Base-by-base conservation (phyloP, 2,113 vertebrate species). In the Brachypteracias leptosomus region DNA sequence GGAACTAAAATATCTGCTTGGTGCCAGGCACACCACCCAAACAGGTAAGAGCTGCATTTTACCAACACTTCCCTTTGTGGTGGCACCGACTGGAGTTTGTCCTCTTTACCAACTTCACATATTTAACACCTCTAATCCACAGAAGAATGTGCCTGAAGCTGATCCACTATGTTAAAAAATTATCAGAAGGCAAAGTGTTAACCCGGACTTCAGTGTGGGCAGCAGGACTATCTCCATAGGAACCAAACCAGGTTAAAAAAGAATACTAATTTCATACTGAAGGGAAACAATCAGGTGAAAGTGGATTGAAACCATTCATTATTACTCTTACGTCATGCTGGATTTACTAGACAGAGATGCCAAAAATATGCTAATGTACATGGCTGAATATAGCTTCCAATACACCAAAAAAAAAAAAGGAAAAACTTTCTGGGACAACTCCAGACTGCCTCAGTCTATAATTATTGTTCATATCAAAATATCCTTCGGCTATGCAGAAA, bases 401-500 rank as follows among this genome's bases (percentile, higher is more conserved):
- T n/a, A 31, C 21, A 63, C 11, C 20, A 62, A 10, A 46, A 24
- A 36, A 46, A 24, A 36, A 85, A 58, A 83, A 31, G 1, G 2
- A 36, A 63, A 82, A 84, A 49, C 5, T 47, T 67, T 73, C 49
- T 93, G 79, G n/a, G 83, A 73, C 19, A 59, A 71, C 33, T 94
- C 52, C 71, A 93, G 62, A 82, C n/a, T 76, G 47, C 70, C 36
- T 91, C 66, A 73, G 35, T 73, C 85, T 90, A 20, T 89, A 95
- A 85, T 94, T 78, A 87, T 72, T 80, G 79, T 25, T 94, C 59
- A 4, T 75, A 92, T 61, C 61, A 90, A 91, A 81, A 91, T 79
- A 95, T 42, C 85, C 44, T 82, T 71, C 72, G 84, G 73, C 80
- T 93, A 72, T 40, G 55, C 21, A 93, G 73, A 58, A 93, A 83